Evolutionary conservation across 2,113 vertebrate genomes (phyloP), one percentile per base, ranked within the genome.

Genomic region (Percopsis transmontana): DNA sequence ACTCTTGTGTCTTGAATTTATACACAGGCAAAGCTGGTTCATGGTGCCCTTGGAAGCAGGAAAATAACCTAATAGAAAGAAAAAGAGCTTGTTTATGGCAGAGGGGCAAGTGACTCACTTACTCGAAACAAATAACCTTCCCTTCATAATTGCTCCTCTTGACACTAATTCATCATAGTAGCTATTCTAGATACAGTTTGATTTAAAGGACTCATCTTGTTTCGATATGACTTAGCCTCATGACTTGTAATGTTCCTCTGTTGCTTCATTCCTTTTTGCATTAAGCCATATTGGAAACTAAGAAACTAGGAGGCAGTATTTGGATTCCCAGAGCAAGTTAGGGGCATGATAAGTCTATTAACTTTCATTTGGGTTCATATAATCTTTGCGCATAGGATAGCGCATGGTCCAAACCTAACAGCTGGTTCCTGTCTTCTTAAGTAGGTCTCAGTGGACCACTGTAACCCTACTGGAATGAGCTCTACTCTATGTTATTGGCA

Each of bases 341-440:
- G 19, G 69, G 64, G 41, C 69, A 66, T 66, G 80, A 78, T 85
- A 77, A 83, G 84, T 70, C 81, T 67, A 81, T 88, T 87, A 85
- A 86, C 84, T 82, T 80, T 85, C 66, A 74, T 79, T 84, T 84
- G 77, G 73, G 59, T 0, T 84, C 70, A 75, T 84, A 77, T 78
- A 63, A 82, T 82, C 77, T 75, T 62, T 72, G 59, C 77, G 70
- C 80, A 65, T 59, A 87, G 70, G 73, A 86, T 85, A 86, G 81
- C 85, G 80, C 77, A 69, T 70, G 82, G 40, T 20, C 75, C 79
- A 76, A 85, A 80, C 75, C 83, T 83, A 81, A 82, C 88, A 85
- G 84, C 87, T 87, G 87, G 76, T 76, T 87, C 85, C 78, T 58
- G 55, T 83, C 83, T 83, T 74, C 73, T 76, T 41, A 74, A 67